Evolutionary conservation across 2,888 invertebrate species (phyloP).

Genomic region (Lasius fuliginosus): DNA sequence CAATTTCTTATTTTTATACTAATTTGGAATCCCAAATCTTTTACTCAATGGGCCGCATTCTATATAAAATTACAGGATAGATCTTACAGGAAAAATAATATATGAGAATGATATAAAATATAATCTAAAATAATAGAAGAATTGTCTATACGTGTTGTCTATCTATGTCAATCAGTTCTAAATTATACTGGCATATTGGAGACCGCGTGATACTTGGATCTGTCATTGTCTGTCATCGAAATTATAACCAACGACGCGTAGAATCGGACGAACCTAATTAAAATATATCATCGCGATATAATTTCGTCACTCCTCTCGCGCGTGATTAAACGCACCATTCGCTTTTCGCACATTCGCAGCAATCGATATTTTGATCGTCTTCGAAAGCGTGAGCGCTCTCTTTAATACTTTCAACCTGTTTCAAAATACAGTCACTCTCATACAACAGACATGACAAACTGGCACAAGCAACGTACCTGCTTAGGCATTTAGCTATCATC

Average conservation of each 20-base stretch:
- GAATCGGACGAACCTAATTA: not conserved
- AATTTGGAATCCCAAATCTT: not conserved
- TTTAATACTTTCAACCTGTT: not conserved
- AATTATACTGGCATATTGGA: constrained; percentile 35
- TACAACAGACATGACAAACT: not conserved
- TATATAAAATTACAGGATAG: not conserved
- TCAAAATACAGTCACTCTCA: not conserved
- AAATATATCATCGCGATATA: not conserved
- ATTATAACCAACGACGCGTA: not conserved
- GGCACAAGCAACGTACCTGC: not conserved
- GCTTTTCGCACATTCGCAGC: not conserved
- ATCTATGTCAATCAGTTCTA: constrained; percentile 9
- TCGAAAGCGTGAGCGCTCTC: not conserved
- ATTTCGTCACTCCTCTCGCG: not conserved
- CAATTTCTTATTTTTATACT: constrained; percentile 13
- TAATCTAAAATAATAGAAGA: constrained; percentile 13
- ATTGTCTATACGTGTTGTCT: not conserved
- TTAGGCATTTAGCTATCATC: not conserved
- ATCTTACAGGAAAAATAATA: not conserved
- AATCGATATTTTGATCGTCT: not conserved
- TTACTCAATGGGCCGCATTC: not conserved
- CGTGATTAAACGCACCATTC: not conserved
- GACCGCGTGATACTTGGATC: not conserved
- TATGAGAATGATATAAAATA: constrained; percentile 14
- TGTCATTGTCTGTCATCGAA: not conserved